Conservation (phyloP, 37 sponge, comb jelly and placozoan species). For the Cliona cf. orientalis region DNA sequence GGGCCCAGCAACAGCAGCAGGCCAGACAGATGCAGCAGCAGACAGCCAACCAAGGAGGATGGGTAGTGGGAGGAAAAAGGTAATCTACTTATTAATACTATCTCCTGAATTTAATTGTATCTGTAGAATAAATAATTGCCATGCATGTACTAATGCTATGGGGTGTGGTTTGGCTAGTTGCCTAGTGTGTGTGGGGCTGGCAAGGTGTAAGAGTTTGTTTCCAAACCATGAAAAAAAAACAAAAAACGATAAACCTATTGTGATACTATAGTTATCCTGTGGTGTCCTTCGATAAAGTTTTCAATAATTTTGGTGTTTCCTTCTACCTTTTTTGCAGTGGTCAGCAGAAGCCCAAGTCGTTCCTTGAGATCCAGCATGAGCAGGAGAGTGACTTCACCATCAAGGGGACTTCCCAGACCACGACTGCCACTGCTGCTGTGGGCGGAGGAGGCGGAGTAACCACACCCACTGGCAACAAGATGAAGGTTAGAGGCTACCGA, state of each 20-base stretch:
- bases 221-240: too few relatives aligned
- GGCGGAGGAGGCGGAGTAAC: not conserved
- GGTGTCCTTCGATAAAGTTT: not conserved
- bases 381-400: conserved; percentile 46
- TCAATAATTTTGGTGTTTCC: not conserved
- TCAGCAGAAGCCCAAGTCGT: conserved; percentile 45
- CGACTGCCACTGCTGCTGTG: not conserved
- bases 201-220: too few relatives aligned
- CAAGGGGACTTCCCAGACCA: not conserved
- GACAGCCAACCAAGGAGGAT: not conserved
- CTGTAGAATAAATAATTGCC: too few relatives aligned
- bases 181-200: too few relatives aligned
- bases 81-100: too few relatives aligned
- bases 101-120: too few relatives aligned
- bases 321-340: not conserved
- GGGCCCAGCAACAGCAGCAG: conserved; percentile 2
- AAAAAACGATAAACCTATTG: too few relatives aligned
- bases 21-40: not conserved
- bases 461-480: not conserved
- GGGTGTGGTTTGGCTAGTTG: too few relatives aligned
- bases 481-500: not conserved
- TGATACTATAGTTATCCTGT: too few relatives aligned
- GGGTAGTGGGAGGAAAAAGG: not conserved
- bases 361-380: conserved; percentile 77
- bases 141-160: too few relatives aligned